phyloP scores from a whole-genome alignment of 2,888 invertebrate species.

The Horisme vitalbata region DNA sequence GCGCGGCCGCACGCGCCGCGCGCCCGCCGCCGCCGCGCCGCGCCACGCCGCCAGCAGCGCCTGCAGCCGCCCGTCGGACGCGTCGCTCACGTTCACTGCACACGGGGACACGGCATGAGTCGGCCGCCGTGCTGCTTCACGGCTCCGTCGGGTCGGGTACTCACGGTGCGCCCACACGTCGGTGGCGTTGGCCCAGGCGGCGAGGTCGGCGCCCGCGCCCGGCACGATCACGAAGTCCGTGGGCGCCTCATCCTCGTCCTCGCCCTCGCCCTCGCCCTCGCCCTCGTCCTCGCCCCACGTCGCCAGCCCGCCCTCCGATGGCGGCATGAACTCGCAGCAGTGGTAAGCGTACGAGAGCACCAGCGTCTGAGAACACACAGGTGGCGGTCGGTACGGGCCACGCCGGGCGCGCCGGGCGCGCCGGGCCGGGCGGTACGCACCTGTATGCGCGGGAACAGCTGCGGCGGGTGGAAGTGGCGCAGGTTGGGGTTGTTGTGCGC shows the following conservation, averaged over 20 bases:
- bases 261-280: slow-evolving; percentile 83
- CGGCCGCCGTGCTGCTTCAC: background rate
- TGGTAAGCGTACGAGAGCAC: slow-evolving; percentile 97
- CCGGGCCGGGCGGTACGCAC: slow-evolving; percentile 40
- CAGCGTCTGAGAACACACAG: slow-evolving; percentile 81
- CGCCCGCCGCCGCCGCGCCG: background rate
- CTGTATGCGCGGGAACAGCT: slow-evolving; percentile 92
- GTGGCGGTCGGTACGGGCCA: too few species aligned
- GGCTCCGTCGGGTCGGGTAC: slow-evolving; percentile 44
- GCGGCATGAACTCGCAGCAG: slow-evolving; percentile 94
- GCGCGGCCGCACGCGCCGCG: slow-evolving; percentile 2
- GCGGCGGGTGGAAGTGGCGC: slow-evolving; percentile 93
- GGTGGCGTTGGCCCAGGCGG: slow-evolving; percentile 90
- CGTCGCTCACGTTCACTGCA: slow-evolving; percentile 3
- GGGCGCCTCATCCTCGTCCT: slow-evolving; percentile 52
- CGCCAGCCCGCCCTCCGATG: slow-evolving; percentile 84
- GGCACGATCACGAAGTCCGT: slow-evolving; percentile 70
- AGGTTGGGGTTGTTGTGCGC: slow-evolving; percentile 96
- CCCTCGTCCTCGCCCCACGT: slow-evolving; percentile 81
- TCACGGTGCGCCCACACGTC: slow-evolving; percentile 94
- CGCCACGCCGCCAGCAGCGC: background rate
- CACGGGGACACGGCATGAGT: too few species aligned
- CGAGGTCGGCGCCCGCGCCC: slow-evolving; percentile 76
- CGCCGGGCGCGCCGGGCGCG: too few species aligned
- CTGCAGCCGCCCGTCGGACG: background rate